Conservation (phyloP, 2,888 invertebrate species). For the Lasioglossum vierecki region DNA sequence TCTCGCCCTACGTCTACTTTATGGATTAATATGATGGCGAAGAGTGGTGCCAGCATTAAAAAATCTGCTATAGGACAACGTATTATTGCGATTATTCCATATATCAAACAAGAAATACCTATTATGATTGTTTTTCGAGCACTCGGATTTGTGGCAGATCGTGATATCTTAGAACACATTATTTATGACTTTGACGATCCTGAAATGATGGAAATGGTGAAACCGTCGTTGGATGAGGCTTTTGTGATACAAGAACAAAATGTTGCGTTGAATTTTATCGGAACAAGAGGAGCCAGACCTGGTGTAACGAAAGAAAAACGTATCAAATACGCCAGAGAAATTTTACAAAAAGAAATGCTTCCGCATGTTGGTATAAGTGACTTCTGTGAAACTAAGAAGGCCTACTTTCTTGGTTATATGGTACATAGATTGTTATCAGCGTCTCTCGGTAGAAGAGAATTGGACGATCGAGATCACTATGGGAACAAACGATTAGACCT, state of each 20-base stretch:
- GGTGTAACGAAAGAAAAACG: slow-evolving; percentile 99
- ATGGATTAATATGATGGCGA: slow-evolving; percentile 99
- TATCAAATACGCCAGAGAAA: slow-evolving; percentile 99
- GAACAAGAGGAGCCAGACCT: slow-evolving; percentile 97
- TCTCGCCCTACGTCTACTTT: slow-evolving; percentile 98
- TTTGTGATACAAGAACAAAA: slow-evolving; percentile 99
- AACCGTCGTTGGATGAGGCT: slow-evolving; percentile 99
- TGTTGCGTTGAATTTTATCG: slow-evolving; percentile 99
- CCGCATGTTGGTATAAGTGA: slow-evolving; percentile 99
- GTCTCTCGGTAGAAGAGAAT: slow-evolving; percentile 96
- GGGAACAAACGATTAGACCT: slow-evolving; percentile 99
- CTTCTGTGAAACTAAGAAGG: slow-evolving; percentile 99
- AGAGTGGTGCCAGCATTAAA: slow-evolving; percentile 98
- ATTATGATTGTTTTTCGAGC: slow-evolving; percentile 99
- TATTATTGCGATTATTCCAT: slow-evolving; percentile 98
- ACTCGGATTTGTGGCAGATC: slow-evolving; percentile 99
- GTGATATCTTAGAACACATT: slow-evolving; percentile 99
- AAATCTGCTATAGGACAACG: slow-evolving; percentile 99
- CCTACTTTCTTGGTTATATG: slow-evolving; percentile 99
- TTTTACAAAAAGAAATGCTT: slow-evolving; percentile 99
- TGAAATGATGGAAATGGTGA: slow-evolving; percentile 99
- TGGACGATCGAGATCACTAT: slow-evolving; percentile 99
- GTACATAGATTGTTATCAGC: slow-evolving; percentile 98
- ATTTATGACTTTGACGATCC: slow-evolving; percentile 99
- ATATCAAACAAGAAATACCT: slow-evolving; percentile 99